These are phyloP conservation scores for Halocynthia aurantium DNA, from an alignment of 23 tunicate genomes.

Conservation along the genomic window DNA sequence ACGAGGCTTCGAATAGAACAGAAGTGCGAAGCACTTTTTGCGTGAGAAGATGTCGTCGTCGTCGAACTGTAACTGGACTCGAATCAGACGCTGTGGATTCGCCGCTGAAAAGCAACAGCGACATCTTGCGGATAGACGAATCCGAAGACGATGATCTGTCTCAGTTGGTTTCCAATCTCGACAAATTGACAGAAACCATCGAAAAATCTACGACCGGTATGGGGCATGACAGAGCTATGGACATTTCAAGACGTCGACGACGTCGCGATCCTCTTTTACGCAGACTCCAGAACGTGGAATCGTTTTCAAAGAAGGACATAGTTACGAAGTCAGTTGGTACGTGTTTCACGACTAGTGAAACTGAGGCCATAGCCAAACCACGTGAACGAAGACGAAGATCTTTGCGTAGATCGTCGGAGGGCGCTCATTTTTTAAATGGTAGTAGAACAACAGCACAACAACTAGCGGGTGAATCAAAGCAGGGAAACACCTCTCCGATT, in stretches of 20 bases:
- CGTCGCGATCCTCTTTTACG: slow-evolving; percentile 18
- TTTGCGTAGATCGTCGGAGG: not conserved
- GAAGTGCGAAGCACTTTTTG: not conserved
- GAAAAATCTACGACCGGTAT: too few relatives aligned
- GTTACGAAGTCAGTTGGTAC: not conserved
- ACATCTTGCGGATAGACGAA: slow-evolving; percentile 23
- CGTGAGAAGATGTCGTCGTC: slow-evolving; percentile 4
- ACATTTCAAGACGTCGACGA: slow-evolving; percentile 10
- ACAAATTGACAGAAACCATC: too few relatives aligned
- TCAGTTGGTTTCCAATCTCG: too few relatives aligned
- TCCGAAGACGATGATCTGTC: not conserved
- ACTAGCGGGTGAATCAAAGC: too few relatives aligned
- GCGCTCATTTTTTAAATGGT: not conserved
- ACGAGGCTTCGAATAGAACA: not conserved
- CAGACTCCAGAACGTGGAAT: slow-evolving; percentile 16
- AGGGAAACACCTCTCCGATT: too few relatives aligned
- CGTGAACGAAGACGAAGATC: not conserved
- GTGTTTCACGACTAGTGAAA: too few relatives aligned
- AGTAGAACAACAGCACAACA: not conserved
- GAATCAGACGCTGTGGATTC: not conserved
- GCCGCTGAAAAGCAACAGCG: not conserved
- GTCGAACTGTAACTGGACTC: slow-evolving; percentile 7
- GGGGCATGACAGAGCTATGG: too few relatives aligned
- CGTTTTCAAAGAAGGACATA: slow-evolving; percentile 6
- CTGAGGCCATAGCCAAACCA: not conserved